A percentile compares a stretch with the other conserved stretches of the same genome.
These are phyloP conservation scores for Hirtodrosophila cameraria DNA, from an alignment of 2,888 invertebrate species.

Conservation along the genomic window DNA sequence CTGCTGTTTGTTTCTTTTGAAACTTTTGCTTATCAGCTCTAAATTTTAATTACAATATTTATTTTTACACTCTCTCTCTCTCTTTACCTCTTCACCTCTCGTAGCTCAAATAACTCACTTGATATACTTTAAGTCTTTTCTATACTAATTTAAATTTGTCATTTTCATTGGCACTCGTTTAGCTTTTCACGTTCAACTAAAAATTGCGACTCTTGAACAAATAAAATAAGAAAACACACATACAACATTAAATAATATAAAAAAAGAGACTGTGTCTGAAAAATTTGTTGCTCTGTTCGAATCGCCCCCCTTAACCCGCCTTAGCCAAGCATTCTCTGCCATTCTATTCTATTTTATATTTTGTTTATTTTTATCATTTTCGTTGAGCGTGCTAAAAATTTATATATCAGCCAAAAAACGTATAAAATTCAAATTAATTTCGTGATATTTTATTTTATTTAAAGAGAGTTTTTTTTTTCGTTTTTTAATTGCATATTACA, in stretches of 20 bases:
- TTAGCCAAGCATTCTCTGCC: background rate
- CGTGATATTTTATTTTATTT: background rate
- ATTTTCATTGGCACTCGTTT: slow-evolving; percentile 35
- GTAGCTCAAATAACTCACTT: no score
- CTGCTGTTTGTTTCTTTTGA: background rate
- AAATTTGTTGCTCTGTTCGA: slow-evolving; percentile 1
- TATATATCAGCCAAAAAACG: slow-evolving; percentile 48
- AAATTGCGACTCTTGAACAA: no score
- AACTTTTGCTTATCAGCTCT: slow-evolving; percentile 13
- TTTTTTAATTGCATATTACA: slow-evolving; percentile 9
- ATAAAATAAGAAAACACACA: no score
- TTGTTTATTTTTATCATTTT: slow-evolving; percentile 73
- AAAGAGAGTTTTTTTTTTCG: slow-evolving; percentile 10
- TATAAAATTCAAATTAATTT: slow-evolving; percentile 32
- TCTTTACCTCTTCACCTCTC: no score
- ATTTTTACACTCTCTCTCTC: background rate
- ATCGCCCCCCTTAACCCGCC: background rate
- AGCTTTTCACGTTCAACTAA: no score
- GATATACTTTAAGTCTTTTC: no score
- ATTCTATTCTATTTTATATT: slow-evolving; percentile 31
- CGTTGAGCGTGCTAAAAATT: slow-evolving; percentile 68
- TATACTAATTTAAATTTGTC: slow-evolving; percentile 29
- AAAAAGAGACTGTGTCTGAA: slow-evolving; percentile 23
- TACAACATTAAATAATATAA: slow-evolving; percentile 15
- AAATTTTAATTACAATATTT: slow-evolving; percentile 9